Evolutionary conservation across 92 coral and sea anemone species (phyloP), one percentile per base, ranked within the genome.

Genomic region (Porites evermanni): DNA sequence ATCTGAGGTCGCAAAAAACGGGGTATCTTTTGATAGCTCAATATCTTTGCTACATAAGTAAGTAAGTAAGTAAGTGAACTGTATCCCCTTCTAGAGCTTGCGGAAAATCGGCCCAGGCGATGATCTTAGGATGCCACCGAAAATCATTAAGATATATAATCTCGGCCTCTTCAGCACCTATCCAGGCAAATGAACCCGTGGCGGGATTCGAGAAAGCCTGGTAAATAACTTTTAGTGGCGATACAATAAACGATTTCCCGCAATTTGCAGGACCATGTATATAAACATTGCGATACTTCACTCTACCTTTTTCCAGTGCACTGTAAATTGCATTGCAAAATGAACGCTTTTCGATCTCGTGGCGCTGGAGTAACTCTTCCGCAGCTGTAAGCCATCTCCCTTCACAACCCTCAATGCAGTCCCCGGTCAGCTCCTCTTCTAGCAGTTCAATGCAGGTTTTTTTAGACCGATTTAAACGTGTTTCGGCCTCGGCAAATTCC

Each of bases 131-230:
- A 79, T 60, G 70, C 94, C 94, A 88, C 52, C 90, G 19, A 63
- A 91, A 91, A 72, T 91, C 94, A 75, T 88, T 91, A 8, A 88
- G 70, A 69, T 75, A 20, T 13, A 84, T 79, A 4, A 91, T 51
- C 70, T 91, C 92, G 24, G 89, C 94, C 44, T 83, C 83, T 53
- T 91, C 92, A 8, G 74, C 92, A 13, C 91, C 91, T 12, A 91
- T 67, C 89, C 91, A 91, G 67, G 94, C 94, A 70, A 91, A 87
- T 51, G 86, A 75, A 1, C 86, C 89, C 12, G 87, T 72, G 4
- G 89, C 89, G 50, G 87, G 93, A 67, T 89, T 89, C 44, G 26
- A 65, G 52, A 78, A 89, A 10, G 86, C 70, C 20, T 79, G 60
- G 86, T 84, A 89, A 19, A 85, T 69, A 11, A 38, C 44, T 24